Percentiles rank a stretch among this genome's conserved stretches.
Evolutionary conservation across 2,113 vertebrate species (phyloP).

Genomic region (Mastomys coucha): DNA sequence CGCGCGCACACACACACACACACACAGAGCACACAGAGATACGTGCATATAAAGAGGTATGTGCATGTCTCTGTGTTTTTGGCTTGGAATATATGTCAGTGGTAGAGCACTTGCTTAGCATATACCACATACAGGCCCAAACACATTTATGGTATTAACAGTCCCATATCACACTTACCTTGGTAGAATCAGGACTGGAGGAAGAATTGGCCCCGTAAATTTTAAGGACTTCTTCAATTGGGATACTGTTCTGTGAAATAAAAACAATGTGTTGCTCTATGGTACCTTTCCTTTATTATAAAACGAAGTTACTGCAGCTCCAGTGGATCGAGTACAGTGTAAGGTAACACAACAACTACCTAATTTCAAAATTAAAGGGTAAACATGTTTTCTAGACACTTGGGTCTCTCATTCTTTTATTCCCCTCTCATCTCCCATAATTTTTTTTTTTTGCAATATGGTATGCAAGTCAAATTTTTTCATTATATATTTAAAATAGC

Average conservation of each 20-base stretch:
- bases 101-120: not conserved
- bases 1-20: not conserved
- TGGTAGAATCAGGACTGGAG: constrained; percentile 58
- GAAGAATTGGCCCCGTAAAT: constrained; percentile 89
- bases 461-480: constrained; percentile 12
- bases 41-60: no score
- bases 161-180: constrained; percentile 76
- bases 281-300: not conserved
- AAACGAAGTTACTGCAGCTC: constrained; percentile 11
- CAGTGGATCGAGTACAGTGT: not conserved
- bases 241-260: constrained; percentile 89
- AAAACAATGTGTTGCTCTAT: constrained; percentile 34
- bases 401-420: not conserved
- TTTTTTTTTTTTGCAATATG: constrained; percentile 10
- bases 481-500: constrained; percentile 23
- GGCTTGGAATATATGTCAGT: not conserved
- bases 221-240: constrained; percentile 90
- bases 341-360: not conserved
- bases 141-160: constrained; percentile 81
- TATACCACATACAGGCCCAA: not conserved
- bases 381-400: not conserved
- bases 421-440: constrained; percentile 11
- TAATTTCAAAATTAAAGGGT: not conserved
- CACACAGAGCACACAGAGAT: not conserved
- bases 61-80: not conserved